A percentile compares a stretch with the other conserved stretches of the same genome.
Conservation (phyloP, 2,888 invertebrate genomes). For the Sphaerophoria rueppellii region DNA sequence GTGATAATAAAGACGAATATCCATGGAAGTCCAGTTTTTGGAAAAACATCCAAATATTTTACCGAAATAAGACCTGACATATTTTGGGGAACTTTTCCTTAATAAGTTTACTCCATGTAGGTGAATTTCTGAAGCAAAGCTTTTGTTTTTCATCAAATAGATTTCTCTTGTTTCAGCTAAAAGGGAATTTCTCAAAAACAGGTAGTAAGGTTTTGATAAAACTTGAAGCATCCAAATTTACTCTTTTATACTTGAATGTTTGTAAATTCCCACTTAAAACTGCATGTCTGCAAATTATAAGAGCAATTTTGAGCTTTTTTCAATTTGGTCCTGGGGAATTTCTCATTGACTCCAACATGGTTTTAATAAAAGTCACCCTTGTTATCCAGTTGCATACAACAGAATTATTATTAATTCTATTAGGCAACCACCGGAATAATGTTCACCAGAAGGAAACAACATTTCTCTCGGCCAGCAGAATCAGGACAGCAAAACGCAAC, state of each 20-base stretch:
- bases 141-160: too few species aligned
- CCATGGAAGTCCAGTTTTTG: conserved; percentile 11
- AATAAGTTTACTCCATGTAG: not conserved
- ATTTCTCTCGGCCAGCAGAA: not conserved
- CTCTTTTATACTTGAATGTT: too few species aligned
- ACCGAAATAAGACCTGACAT: conserved; percentile 31
- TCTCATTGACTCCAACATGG: conserved; percentile 21
- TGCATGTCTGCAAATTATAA: too few species aligned
- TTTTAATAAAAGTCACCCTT: conserved; percentile 48
- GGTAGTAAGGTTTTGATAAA: too few species aligned
- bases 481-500: conserved; percentile 30
- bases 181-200: too few species aligned
- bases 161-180: too few species aligned
- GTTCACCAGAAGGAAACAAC: conserved; percentile 44
- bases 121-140: conserved; percentile 12
- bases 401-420: conserved; percentile 68
- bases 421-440: conserved; percentile 59
- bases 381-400: conserved; percentile 53
- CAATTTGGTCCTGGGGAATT: not conserved
- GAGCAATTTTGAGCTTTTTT: too few species aligned
- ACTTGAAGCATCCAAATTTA: too few species aligned
- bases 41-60: conserved; percentile 20
- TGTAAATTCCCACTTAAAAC: too few species aligned
- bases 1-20: conserved; percentile 62
- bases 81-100: conserved; percentile 38